These are phyloP conservation scores for Drosophila fungiperda DNA, from an alignment of 2,888 invertebrate genomes.

Conservation along the genomic window DNA sequence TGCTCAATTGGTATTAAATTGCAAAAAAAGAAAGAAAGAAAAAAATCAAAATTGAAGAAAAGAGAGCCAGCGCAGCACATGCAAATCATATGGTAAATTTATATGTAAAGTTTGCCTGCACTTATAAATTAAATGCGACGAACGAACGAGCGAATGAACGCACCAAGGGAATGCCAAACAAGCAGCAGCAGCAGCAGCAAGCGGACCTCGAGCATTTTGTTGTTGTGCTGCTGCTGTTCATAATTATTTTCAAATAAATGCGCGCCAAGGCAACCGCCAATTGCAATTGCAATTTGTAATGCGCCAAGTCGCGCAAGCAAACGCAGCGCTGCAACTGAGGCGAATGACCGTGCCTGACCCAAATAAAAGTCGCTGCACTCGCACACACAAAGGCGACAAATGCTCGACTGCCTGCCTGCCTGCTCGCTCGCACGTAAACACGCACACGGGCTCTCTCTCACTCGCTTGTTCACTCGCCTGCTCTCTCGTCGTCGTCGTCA, in stretches of 20 bases:
- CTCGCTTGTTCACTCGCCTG: slow-evolving; percentile 5
- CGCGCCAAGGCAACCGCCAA: slow-evolving; percentile 73
- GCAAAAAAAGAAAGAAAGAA: not conserved
- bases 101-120: slow-evolving; percentile 11
- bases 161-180: slow-evolving; percentile 56
- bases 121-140: slow-evolving; percentile 12
- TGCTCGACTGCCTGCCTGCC: slow-evolving; percentile 35
- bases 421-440: slow-evolving; percentile 9
- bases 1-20: slow-evolving; percentile 1
- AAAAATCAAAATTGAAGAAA: not conserved
- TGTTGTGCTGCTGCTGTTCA: slow-evolving; percentile 32
- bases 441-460: slow-evolving; percentile 4
- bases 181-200: slow-evolving; percentile 3
- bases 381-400: slow-evolving; percentile 52
- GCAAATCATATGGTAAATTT: not conserved
- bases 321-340: slow-evolving; percentile 65
- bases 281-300: slow-evolving; percentile 42
- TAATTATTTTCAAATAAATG: slow-evolving; percentile 78
- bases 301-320: slow-evolving; percentile 9
- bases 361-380: slow-evolving; percentile 89
- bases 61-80: not conserved
- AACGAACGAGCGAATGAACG: slow-evolving; percentile 16
- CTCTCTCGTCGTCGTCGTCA: slow-evolving; percentile 34
- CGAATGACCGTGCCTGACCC: slow-evolving; percentile 88
- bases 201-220: slow-evolving; percentile 34